A percentile compares a stretch with the other conserved stretches of the same genome.
Evolutionary conservation across 1,140 invertebrate genomes (phyloP).

Genomic region (Drosophila busckii): DNA sequence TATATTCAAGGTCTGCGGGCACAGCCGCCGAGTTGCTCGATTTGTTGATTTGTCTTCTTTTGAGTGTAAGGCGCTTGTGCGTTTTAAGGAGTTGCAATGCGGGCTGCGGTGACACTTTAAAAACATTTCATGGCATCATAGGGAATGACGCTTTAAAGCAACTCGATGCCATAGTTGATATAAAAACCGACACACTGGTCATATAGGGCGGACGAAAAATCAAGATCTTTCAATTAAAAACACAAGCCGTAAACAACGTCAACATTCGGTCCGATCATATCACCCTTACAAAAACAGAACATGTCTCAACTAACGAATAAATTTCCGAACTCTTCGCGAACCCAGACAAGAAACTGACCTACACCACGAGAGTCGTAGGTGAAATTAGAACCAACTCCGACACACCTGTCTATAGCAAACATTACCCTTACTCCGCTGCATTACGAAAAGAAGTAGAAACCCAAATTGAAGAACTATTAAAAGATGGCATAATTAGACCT

Average conservation of each 20-base stretch:
- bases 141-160: slow-evolving; percentile 2
- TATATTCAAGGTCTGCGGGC: no score
- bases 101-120: no score
- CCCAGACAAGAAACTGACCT: slow-evolving; percentile 16
- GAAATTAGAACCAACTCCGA: no score
- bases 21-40: no score
- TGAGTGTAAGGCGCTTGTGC: no score
- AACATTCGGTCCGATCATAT: slow-evolving; percentile 1
- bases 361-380: slow-evolving; percentile 1
- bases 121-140: slow-evolving; percentile 2
- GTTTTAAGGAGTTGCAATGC: no score
- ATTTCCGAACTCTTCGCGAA: neutral
- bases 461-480: no score
- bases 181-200: neutral
- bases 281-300: neutral
- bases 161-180: neutral
- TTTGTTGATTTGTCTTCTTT: no score
- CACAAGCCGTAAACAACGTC: slow-evolving; percentile 2
- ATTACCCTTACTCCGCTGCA: no score
- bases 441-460: no score
- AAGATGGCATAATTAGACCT: slow-evolving; percentile 1
- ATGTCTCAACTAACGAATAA: neutral
- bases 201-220: neutral
- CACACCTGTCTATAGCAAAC: no score
- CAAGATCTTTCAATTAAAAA: neutral